Evolutionary conservation across 2,113 vertebrate genomes (phyloP), one percentile per base, ranked within the genome.

Genomic region (Willisornis vidua): DNA sequence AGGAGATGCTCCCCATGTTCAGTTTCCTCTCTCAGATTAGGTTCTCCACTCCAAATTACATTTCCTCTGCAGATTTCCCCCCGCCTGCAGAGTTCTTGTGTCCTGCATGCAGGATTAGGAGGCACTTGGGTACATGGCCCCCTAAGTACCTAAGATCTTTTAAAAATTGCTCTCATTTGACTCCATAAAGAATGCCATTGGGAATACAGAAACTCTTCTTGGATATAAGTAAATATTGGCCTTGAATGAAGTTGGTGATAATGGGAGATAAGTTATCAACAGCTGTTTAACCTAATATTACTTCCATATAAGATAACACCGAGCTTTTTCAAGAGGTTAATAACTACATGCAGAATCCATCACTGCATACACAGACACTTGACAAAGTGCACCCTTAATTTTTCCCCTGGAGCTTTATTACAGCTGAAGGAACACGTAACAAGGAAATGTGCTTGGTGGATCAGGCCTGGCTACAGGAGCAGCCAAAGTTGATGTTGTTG

Each of bases 271-370:
- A 91, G 87, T 91, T 96, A 85, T 90, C 95, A 94, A 90, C 87
- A 94, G 78, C 81, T 95, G 89, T 72, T 97, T 97, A 96, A 85
- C 94, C 84, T 90, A 83, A 85, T 95, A 93, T 94, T 77, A 76
- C 82, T 80, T 66, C 87, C 63, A 62, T 43, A 46, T n/a, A 51
- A 83, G 93, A 83, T 87, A 87, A 76, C 74, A 41, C 51, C 2
- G 51, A 62, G 93, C 66, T 91, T 76, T 80, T 55, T 51, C 51
- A 51, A 54, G 74, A 94, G 71, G 62, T 93, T 91, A 94, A 90
- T 92, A 92, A 82, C 48, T 31, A 89, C 62, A 65, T 85, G 89
- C 61, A 72, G 85, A 91, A 94, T 82, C 87, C 66, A 73, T 93
- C 87, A 51, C 66, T 65, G 89, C 31, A 31, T 70, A 62, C 91